phyloP scores from a whole-genome alignment of 2,113 vertebrate species.

The Pyrgilauda ruficollis region DNA sequence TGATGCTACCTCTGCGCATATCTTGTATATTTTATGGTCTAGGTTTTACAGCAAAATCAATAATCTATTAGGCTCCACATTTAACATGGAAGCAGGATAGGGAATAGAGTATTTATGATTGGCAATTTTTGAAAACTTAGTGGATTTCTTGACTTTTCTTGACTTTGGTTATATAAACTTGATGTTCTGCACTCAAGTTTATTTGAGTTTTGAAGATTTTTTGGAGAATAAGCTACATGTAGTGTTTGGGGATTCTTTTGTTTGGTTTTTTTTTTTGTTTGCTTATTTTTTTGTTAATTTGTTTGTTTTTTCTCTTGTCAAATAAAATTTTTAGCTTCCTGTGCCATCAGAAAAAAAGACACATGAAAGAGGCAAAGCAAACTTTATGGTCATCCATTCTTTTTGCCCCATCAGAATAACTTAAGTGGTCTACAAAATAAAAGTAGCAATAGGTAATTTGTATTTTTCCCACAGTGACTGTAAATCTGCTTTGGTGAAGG shows the following conservation, averaged over 20 bases:
- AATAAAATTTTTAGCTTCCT: background rate
- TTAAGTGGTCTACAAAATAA: background rate
- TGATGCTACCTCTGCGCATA: background rate
- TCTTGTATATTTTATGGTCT: conserved; percentile 25
- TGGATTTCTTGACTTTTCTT: conserved; percentile 44
- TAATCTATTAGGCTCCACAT: conserved; percentile 51
- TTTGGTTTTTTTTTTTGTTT: background rate
- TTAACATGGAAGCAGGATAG: background rate
- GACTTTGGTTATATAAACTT: background rate
- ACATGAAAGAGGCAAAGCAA: background rate
- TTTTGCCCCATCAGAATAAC: background rate
- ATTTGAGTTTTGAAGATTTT: background rate
- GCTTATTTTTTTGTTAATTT: background rate
- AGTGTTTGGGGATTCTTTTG: background rate
- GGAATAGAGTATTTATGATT: background rate
- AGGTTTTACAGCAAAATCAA: conserved; percentile 39
- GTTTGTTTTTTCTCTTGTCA: background rate
- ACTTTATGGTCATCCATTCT: background rate
- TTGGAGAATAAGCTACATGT: background rate
- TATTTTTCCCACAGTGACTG: background rate
- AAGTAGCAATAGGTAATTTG: background rate
- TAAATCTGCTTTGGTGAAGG: background rate
- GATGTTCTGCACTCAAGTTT: background rate
- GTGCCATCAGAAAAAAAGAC: background rate
- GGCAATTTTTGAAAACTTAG: background rate